Evolutionary conservation across 2,113 vertebrate genomes (phyloP).

Genomic region (Oostethus manadensis): DNA sequence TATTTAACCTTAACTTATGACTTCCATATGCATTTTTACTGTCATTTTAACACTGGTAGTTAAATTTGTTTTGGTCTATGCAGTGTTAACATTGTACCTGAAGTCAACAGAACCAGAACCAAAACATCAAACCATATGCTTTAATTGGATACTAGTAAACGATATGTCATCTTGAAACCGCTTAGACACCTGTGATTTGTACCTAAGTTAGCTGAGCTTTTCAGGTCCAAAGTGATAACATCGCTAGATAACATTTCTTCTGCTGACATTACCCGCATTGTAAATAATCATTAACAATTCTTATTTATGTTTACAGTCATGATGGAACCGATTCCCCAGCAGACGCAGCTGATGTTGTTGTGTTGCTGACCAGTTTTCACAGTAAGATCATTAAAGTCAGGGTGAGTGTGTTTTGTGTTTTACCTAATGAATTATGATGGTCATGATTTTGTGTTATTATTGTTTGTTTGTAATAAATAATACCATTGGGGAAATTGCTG

Average conservation of each 20-base stretch:
- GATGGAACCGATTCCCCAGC: conserved; percentile 85
- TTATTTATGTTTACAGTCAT: conserved; percentile 69
- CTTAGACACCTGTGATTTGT: not conserved
- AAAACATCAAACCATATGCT: not conserved
- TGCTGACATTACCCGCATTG: not conserved
- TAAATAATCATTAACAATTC: not conserved
- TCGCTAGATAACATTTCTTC: not conserved
- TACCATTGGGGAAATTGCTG: too few relatives aligned
- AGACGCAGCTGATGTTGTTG: conserved; percentile 72
- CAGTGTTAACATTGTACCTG: too few relatives aligned
- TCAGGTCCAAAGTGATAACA: not conserved
- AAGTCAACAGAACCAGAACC: too few relatives aligned
- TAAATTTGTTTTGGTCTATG: too few relatives aligned
- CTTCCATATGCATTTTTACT: too few relatives aligned
- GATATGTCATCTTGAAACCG: not conserved
- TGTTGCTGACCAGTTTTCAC: conserved; percentile 89
- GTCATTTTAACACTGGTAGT: too few relatives aligned
- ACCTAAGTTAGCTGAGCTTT: not conserved
- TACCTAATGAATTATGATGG: not conserved
- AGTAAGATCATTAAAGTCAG: conserved; percentile 94
- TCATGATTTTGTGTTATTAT: not conserved
- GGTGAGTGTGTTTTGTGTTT: conserved; percentile 65
- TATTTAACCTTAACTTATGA: too few relatives aligned
- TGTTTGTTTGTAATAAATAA: too few relatives aligned
- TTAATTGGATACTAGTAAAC: not conserved